Percentiles rank a stretch among this genome's conserved stretches.
Evolutionary conservation across 2,888 invertebrate genomes (phyloP).

Genomic region (Zonitis immaculata): DNA sequence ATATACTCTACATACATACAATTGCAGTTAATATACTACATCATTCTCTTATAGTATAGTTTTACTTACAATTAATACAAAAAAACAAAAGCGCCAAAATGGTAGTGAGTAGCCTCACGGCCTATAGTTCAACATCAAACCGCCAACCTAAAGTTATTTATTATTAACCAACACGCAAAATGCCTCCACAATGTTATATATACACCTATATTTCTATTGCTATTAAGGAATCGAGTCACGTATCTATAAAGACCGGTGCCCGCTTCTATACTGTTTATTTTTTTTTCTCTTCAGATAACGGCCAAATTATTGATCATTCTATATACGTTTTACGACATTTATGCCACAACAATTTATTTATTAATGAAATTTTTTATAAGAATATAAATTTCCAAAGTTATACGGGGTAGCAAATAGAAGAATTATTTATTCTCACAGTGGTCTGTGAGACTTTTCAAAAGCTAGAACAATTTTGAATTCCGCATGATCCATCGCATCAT

Average conservation of each 20-base stretch:
- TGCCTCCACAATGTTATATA: slow-evolving; percentile 9
- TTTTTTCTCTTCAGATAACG: slow-evolving; percentile 23
- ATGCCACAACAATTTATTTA: slow-evolving; percentile 17
- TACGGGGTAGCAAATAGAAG: no score
- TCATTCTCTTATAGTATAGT: no score
- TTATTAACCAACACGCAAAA: slow-evolving; percentile 26
- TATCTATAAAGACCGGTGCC: slow-evolving; percentile 16
- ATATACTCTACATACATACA: slow-evolving; percentile 18
- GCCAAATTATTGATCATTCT: slow-evolving; percentile 27
- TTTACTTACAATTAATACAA: no score
- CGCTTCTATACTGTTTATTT: no score
- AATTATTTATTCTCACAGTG: no score
- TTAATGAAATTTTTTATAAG: slow-evolving; percentile 20
- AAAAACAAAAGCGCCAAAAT: not conserved
- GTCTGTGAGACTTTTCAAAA: no score
- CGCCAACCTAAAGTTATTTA: slow-evolving; percentile 20
- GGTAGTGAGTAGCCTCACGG: slow-evolving; percentile 6
- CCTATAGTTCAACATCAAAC: slow-evolving; percentile 2
- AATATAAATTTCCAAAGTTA: no score
- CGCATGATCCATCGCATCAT: no score
- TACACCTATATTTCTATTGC: slow-evolving; percentile 12
- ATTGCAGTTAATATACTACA: no score
- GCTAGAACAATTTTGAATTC: no score
- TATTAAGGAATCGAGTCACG: slow-evolving; percentile 26
- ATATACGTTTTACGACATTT: slow-evolving; percentile 16